Base-by-base conservation (phyloP, 2,797 vertebrate genomes). In the Scomberomorus guttatus region DNA sequence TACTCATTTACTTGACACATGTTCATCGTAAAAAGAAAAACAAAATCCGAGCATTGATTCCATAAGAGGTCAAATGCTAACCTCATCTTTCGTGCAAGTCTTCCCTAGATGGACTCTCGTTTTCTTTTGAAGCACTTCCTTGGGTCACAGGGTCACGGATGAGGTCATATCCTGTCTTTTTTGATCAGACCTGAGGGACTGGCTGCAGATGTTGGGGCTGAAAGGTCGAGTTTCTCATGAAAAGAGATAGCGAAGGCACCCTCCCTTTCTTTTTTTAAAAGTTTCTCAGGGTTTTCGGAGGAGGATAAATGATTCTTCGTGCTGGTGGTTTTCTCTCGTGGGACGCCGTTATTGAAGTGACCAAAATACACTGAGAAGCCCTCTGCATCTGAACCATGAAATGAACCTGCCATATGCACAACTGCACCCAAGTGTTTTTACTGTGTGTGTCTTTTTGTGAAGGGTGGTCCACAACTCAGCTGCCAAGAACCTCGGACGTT, bases 81-180 rank as follows among this genome's bases (percentile, higher is more conserved):
- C 79, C 81, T 81, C 83, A 42, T 86, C 79, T 77, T 72, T 83
- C 87, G 87, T 89, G 82, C 87, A 37, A 88, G 70, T 83, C 85
- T 82, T 88, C 78, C 74, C 78, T 42, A 75, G 86, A 92, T 91
- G 80, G 93, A 93, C 91, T 81, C 81, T 70, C 13, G 0, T 61
- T 88, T 77, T 76, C 90, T 89, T 95, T 95, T 86, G 90, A 95
- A 94, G 92, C 80, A 82, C 87, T 90, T 93, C 92, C 92, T 91
- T 63, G 69, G 94, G 92, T 88, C 87, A 0, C 27, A 1, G 84
- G 90, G 90, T 87, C 89, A 82, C 76, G 39, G 59, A 93, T 93
- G 93, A 92, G 91, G 94, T 95, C 94, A 95, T 83, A 95, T 95
- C 95, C 95, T 91, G 92, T 91, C 92, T 92, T 79, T 88, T 89